Conservation (phyloP, 2,113 vertebrate genomes). For the Callocephalon fimbriatum region DNA sequence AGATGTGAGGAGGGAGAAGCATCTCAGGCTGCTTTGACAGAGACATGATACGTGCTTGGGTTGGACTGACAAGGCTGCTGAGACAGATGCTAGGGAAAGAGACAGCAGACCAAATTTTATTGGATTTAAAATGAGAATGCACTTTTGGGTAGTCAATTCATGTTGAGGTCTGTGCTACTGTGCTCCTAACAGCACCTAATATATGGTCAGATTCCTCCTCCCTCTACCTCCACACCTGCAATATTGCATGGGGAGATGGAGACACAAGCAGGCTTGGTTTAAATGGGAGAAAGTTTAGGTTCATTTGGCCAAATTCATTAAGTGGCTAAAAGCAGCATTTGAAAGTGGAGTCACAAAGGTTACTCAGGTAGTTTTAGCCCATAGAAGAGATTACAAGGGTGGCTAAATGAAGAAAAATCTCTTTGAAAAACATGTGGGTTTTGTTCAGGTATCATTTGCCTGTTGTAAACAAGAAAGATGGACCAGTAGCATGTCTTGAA, state of each 20-base stretch:
- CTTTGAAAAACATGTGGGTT: fast-evolving
- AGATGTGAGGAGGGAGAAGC: not conserved
- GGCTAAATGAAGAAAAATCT: not conserved
- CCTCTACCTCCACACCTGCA: not conserved
- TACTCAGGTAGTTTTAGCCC: not conserved
- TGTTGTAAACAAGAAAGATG: not conserved
- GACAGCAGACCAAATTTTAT: not conserved
- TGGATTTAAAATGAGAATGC: not conserved
- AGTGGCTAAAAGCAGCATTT: not conserved
- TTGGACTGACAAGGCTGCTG: not conserved
- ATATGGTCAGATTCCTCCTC: not conserved
- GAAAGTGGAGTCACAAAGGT: not conserved
- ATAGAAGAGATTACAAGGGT: not conserved
- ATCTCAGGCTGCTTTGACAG: not conserved
- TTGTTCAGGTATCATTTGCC: not conserved
- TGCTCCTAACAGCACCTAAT: not conserved
- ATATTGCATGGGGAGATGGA: too few relatives aligned
- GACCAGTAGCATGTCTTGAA: not conserved
- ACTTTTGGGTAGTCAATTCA: not conserved
- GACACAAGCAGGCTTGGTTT: not conserved
- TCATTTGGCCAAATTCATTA: not conserved
- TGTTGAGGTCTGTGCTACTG: not conserved
- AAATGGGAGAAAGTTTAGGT: not conserved
- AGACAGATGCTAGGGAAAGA: not conserved
- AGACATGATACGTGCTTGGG: not conserved